These are phyloP conservation scores for Zosterops japonicus DNA, from an alignment of 2,113 vertebrate species.

Conservation along the genomic window DNA sequence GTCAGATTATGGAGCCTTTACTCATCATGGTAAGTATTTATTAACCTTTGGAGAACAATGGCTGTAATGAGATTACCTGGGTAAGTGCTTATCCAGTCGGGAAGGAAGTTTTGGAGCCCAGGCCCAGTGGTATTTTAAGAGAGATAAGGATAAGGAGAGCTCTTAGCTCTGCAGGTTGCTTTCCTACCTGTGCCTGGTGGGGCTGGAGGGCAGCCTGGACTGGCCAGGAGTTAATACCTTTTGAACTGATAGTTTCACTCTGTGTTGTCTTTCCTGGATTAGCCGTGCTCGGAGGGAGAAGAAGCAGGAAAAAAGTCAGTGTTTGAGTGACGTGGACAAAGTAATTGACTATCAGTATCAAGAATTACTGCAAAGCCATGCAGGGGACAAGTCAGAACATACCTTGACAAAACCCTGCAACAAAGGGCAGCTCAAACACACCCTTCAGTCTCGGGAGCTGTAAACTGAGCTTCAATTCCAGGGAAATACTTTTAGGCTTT, in stretches of 20 bases:
- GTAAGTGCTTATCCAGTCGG: not conserved
- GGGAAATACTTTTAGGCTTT: slow-evolving; percentile 9
- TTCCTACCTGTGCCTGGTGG: not conserved
- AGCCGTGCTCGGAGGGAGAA: not conserved
- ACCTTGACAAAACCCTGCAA: slow-evolving; percentile 40
- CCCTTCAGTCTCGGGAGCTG: slow-evolving; percentile 26
- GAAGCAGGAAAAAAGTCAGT: not conserved
- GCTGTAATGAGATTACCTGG: slow-evolving; percentile 44
- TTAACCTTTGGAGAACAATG: slow-evolving; percentile 34
- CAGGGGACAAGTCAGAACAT: slow-evolving; percentile 55
- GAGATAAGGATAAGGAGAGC: not conserved
- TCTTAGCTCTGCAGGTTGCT: not conserved
- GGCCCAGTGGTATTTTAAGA: not conserved
- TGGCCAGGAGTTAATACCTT: not conserved
- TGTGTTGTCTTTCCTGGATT: not conserved
- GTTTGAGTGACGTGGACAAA: slow-evolving; percentile 35
- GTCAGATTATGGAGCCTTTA: slow-evolving; percentile 49
- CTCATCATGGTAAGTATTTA: slow-evolving; percentile 50
- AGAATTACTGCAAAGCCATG: slow-evolving; percentile 24
- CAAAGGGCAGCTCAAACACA: slow-evolving; percentile 38
- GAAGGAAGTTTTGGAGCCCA: not conserved
- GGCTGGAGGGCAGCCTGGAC: not conserved
- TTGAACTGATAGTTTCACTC: not conserved
- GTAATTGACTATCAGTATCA: slow-evolving; percentile 51
- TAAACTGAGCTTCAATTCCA: not conserved